Conservation (phyloP, 2,888 invertebrate species). For the Dendrolimus houi region DNA sequence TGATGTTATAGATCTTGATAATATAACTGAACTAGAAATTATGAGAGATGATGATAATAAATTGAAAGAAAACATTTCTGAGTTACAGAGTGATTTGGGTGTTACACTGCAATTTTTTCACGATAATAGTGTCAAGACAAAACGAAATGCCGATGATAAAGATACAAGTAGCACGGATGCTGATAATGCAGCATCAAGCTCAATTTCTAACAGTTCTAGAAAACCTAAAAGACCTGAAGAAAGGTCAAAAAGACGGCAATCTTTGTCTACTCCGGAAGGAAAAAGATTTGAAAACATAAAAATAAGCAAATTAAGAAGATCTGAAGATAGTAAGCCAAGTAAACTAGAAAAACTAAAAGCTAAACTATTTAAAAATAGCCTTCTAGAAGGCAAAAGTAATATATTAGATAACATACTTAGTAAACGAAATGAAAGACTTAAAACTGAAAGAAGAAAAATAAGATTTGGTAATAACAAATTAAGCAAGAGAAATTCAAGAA, state of each 20-base stretch:
- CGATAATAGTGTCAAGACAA: constrained; percentile 1
- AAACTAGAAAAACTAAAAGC: constrained; percentile 2
- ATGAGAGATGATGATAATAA: not conserved
- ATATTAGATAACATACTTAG: constrained; percentile 4
- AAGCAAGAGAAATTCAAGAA: constrained; percentile 7
- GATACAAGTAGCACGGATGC: not conserved
- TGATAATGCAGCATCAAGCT: not conserved
- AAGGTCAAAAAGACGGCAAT: constrained; percentile 7
- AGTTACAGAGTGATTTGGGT: not conserved
- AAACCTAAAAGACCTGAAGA: constrained; percentile 14
- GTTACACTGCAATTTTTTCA: constrained; percentile 5
- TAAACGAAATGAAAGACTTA: constrained; percentile 11
- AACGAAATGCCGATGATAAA: not conserved
- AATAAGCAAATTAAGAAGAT: not conserved
- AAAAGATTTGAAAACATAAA: not conserved
- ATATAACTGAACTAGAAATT: constrained; percentile 11
- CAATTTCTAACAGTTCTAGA: constrained; percentile 4
- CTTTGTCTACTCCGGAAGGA: not conserved
- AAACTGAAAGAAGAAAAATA: constrained; percentile 7
- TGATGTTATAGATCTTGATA: constrained; percentile 10
- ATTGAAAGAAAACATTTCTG: not conserved
- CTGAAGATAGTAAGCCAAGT: constrained; percentile 1
- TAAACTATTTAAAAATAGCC: not conserved
- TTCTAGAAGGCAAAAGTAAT: constrained; percentile 1
- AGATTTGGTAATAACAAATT: constrained; percentile 11